Base-by-base conservation (phyloP, 37 sponge, comb jelly and placozoan species). In the Halisarca cf. caerulea region DNA sequence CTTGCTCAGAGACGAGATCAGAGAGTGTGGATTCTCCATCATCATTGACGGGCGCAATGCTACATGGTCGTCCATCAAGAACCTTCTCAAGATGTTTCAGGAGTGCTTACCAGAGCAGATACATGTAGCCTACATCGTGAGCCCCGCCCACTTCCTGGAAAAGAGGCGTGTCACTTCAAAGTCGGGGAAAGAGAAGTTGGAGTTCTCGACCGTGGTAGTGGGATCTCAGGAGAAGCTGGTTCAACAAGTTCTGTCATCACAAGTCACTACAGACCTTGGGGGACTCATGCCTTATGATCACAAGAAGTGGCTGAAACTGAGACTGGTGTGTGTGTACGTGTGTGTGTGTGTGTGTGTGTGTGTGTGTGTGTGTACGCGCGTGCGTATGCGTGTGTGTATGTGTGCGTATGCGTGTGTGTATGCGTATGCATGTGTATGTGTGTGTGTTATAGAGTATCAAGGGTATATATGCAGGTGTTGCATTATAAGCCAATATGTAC, bases 271-370 rank as follows among this genome's bases (percentile, higher is more conserved):
- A 43, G 95, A 91, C 55, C 79, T 95, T 2, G 95, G 92, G 24
- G 95, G 95, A 0, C 71, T 85, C 51, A 81, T 95, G 39, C 92
- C 90, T 0, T 95, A 95, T 83, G 89, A 88, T 72, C 95, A 95
- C 78, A 59, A 85, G 20, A 84, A 92, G 72, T 95, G 95, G 95
- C 87, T 95, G 39, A 86, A 78, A 33, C 88, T 95, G 70, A 87
- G 95, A 79, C 81, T 75, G 73, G 94, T 93, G 43, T 74, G 83
- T 64, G 42, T 21, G 11, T 41, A 8, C 1, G 6, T 57, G 43
- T 28, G 25, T 43, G 80, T 28, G 27, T 53, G 73, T 47, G 37
- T 34, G 24, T 43, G 41, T 30, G 36, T 41, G 33, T 36, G 44
- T 21, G 34, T 17, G 62, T 1, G 37, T 57, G 81, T 3, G 60